Evolutionary conservation across 2,888 invertebrate species (phyloP).

Genomic region (Monopis laevigella): DNA sequence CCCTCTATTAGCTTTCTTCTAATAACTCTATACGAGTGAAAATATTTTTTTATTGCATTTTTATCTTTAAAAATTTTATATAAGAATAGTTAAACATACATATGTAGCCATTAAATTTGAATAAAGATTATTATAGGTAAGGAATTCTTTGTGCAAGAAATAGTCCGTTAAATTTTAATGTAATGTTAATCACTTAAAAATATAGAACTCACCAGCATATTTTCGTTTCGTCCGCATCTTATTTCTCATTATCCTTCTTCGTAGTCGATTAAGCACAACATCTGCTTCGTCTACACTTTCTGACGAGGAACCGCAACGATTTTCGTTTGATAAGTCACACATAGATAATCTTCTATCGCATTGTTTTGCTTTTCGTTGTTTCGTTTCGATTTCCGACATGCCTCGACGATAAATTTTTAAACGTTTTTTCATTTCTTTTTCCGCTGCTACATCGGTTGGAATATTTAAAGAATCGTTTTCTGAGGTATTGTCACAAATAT

Average conservation of each 20-base stretch:
- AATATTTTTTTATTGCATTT: too few species aligned
- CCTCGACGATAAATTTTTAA: conserved; percentile 61
- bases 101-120: too few species aligned
- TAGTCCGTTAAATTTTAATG: too few species aligned
- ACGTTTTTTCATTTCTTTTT: conserved; percentile 57
- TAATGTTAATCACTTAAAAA: too few species aligned
- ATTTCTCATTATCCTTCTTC: conserved; percentile 60
- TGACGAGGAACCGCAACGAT: conserved; percentile 44
- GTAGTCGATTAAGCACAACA: conserved; percentile 54
- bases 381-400: conserved; percentile 49
- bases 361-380: conserved; percentile 29
- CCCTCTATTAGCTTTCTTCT: too few species aligned
- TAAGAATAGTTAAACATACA: too few species aligned
- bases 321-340: conserved; percentile 34
- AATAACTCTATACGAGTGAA: too few species aligned
- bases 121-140: too few species aligned
- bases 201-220: conserved; percentile 39
- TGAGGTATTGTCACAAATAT: conserved; percentile 36
- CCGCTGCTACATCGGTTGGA: conserved; percentile 47
- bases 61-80: too few species aligned
- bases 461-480: conserved; percentile 52
- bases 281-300: conserved; percentile 64
- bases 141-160: too few species aligned
- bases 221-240: conserved; percentile 53
- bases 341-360: conserved; percentile 47